Evolutionary conservation across 2,797 vertebrate genomes (phyloP), one percentile per base, ranked within the genome.

Genomic region (Phaenicophaeus curvirostris): DNA sequence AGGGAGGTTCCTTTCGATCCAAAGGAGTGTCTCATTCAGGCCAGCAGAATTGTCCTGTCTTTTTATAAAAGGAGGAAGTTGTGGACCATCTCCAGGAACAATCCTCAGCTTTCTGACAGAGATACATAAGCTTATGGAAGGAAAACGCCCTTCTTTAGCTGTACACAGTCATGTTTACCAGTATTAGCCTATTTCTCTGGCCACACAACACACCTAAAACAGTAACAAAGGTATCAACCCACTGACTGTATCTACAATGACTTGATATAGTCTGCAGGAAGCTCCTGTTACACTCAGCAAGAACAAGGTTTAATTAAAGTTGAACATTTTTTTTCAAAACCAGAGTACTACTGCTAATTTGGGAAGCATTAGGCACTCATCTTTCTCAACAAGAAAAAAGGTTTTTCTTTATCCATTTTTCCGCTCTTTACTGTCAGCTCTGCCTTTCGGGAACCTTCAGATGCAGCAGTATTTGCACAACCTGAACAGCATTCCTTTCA

Each of bases 71-170:
- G 24, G 53, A 82, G 27, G 21, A 57, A 82, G 5, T 2, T 67
- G 24, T 19, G 15, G 14, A 89, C 39, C 20, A 57, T 63, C 33
- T 62, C 35, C 30, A 66, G 10, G 5, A 63, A 61, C 3, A 53
- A 53, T 5, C 1, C 3, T 48, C 23, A 68, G 8, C 10, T 4
- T 83, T 62, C 25, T 41, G 16, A 41, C 13, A 66, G 14, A 65
- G 8, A 25, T 4, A 55, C 1, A 3, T 59, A 66, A 50, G 3
- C 3, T 18, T 2, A 48, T 2, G 25, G 31, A 12, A 24, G 44
- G 76, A 66, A 54, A 69, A 9, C 12, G 30, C 24, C 20, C 15
- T 42, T 48, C 42, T 87, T 50, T 53, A 68, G 31, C 20, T 87
- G 41, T 28, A 44, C 15, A 57, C 4, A n/a, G 28, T 27, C 11